A percentile compares a stretch with the other conserved stretches of the same genome.
These are phyloP conservation scores for Andricus quercusramuli DNA, from an alignment of 2,888 invertebrate species.

Conservation along the genomic window DNA sequence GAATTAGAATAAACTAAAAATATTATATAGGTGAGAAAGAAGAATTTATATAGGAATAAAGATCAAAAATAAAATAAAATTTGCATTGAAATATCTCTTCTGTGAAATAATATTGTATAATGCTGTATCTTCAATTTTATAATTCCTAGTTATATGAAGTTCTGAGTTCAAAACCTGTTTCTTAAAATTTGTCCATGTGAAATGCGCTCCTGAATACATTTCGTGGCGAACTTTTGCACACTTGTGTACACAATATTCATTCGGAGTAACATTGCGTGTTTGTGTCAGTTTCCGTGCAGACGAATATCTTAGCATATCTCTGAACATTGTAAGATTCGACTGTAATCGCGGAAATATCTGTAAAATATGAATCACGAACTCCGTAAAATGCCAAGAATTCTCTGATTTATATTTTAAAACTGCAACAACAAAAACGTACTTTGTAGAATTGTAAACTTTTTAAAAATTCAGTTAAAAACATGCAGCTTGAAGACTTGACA, in stretches of 20 bases:
- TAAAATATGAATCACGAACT: background rate
- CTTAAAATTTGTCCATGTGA: background rate
- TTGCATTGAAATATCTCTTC: no score
- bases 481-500: background rate
- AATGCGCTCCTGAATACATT: constrained; percentile 1
- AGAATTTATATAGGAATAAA: no score
- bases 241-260: background rate
- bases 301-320: background rate
- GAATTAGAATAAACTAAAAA: no score
- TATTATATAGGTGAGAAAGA: no score
- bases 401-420: background rate
- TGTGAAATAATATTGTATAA: no score
- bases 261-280: background rate
- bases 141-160: background rate
- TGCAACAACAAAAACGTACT: background rate
- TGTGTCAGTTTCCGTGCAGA: background rate
- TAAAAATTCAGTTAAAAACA: background rate
- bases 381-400: background rate
- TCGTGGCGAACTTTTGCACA: background rate
- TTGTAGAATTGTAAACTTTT: background rate
- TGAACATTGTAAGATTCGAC: background rate
- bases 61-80: no score
- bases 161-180: background rate
- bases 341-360: background rate
- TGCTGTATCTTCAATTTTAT: no score